Percentiles rank a stretch among this genome's conserved stretches.
These are phyloP conservation scores for Leptinotarsa haldemani DNA, from an alignment of 2,888 invertebrate species.

Conservation along the genomic window DNA sequence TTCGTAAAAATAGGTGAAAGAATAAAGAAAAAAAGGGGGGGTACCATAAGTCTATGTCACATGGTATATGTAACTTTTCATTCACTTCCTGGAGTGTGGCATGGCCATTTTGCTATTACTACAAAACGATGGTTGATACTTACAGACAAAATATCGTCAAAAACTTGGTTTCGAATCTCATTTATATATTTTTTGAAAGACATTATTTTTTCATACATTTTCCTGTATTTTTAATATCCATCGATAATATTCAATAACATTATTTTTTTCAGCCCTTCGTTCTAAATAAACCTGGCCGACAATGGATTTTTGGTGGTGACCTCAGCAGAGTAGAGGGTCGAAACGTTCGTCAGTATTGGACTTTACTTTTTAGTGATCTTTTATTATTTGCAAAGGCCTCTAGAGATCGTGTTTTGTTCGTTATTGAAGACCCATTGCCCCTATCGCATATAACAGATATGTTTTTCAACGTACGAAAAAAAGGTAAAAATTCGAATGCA, in stretches of 20 bases:
- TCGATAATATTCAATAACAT: slow-evolving; percentile 10
- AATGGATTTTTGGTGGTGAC: slow-evolving; percentile 92
- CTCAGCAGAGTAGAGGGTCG: slow-evolving; percentile 85
- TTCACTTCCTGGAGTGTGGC: no score
- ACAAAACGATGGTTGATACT: no score
- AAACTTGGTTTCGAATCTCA: no score
- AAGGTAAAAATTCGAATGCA: slow-evolving; percentile 68
- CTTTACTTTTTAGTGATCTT: slow-evolving; percentile 85
- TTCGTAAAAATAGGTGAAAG: no score
- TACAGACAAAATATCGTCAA: no score
- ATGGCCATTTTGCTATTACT: no score
- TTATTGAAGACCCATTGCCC: slow-evolving; percentile 87
- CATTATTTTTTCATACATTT: background rate
- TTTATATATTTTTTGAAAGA: background rate
- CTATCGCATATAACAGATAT: slow-evolving; percentile 83
- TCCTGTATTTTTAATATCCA: no score
- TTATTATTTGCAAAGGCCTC: slow-evolving; percentile 88
- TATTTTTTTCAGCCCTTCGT: slow-evolving; percentile 75
- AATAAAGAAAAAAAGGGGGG: no score
- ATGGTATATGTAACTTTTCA: no score
- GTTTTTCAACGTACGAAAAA: slow-evolving; percentile 87
- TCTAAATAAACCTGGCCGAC: slow-evolving; percentile 83
- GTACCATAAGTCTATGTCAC: no score
- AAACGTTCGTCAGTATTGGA: slow-evolving; percentile 86
- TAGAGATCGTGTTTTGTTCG: slow-evolving; percentile 86